These are phyloP conservation scores for Eulacestoma nigropectus DNA, from an alignment of 2,113 vertebrate genomes.

Conservation along the genomic window DNA sequence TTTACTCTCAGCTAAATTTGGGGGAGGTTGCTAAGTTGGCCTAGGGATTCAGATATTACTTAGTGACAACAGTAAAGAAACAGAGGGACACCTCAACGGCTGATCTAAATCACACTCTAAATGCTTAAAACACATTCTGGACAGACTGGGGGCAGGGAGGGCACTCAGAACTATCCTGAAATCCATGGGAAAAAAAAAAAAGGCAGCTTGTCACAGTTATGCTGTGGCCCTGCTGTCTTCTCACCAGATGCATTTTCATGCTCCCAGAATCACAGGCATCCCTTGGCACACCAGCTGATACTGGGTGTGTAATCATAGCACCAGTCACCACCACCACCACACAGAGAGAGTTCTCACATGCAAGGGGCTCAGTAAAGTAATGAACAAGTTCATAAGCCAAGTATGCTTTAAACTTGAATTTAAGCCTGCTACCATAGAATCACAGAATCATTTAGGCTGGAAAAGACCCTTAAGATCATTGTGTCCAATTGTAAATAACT, in stretches of 20 bases:
- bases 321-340: not conserved
- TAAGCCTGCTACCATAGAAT: not conserved
- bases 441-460: not conserved
- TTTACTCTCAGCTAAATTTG: not conserved
- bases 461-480: not conserved
- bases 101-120: not conserved
- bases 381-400: not conserved
- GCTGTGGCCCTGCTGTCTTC: not conserved
- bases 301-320: not conserved
- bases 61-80: not conserved
- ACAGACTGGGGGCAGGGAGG: accelerated
- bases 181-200: not conserved
- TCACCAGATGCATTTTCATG: not conserved
- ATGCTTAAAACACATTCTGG: not conserved
- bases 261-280: not conserved
- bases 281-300: not conserved
- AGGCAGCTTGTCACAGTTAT: not conserved
- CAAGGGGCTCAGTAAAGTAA: not conserved
- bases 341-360: not conserved
- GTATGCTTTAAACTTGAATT: not conserved
- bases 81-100: not conserved
- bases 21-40: not conserved
- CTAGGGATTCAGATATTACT: not conserved
- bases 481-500: not conserved
- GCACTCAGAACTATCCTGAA: not conserved